Base-by-base conservation (phyloP, 2,797 vertebrate genomes). In the Mallotus villosus region DNA sequence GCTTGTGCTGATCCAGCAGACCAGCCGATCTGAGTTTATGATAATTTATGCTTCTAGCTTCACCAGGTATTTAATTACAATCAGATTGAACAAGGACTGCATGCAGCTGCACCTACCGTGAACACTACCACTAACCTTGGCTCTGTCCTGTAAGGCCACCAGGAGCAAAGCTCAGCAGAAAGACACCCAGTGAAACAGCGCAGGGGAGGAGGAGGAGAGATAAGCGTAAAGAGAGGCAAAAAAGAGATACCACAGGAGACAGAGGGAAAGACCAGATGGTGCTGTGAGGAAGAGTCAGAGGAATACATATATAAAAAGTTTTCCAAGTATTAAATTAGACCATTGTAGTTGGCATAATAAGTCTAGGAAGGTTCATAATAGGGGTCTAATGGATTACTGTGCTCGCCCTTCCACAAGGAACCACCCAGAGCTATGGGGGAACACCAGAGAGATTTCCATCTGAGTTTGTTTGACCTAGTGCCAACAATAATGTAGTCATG, bases 381-480 rank as follows among this genome's bases (percentile, higher is more conserved):
- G 74, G 71, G 73, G 77, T 73, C 70, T 19, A 67, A 62, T 71
- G 66, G 71, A 77, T 74, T 58, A 70, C 21, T 32, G 57, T 8
- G 17, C 71, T 71, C 12, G 21, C 76, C 75, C 75, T 64, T 17
- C 62, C 64, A 78, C 65, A 65, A 53, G 65, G 64, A 55, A n/a
- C 51, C 51, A 55, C 16, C 51, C 67, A 17, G 71, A 6, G 74
- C 60, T 72, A 65, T 27, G 72, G 65, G 67, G 67, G 21, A 29
- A 17, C 29, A 34, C 5, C 25, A 25, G 19, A 37, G 53, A 68
- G 53, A 59, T 55, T 0, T 19, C 49, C 68, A 74, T 73, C 66
- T 74, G 65, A 78, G 69, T 75, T 79, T 46, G 63, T 81, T 76
- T 86, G 82, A 80, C 78, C 74, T 66, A 49, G 57, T 74, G 79